These are phyloP conservation scores for Euthynnus affinis DNA, from an alignment of 2,797 vertebrate species.

Conservation along the genomic window DNA sequence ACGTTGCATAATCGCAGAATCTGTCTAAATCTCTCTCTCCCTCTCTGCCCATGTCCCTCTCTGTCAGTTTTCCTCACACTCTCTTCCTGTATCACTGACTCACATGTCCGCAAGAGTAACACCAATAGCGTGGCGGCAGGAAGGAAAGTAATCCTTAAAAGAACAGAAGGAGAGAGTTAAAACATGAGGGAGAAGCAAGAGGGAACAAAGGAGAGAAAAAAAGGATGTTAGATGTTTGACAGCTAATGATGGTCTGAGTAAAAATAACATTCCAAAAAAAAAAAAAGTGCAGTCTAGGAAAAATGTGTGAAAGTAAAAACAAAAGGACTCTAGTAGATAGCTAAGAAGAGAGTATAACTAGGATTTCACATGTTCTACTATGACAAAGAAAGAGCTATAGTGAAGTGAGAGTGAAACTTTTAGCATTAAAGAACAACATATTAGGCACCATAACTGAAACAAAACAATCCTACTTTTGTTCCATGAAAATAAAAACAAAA, in stretches of 20 bases:
- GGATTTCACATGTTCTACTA: background rate
- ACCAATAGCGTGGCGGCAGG: conserved; percentile 20
- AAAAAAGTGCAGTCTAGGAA: background rate
- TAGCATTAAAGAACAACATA: too few species aligned
- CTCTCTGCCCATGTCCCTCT: conserved; percentile 19
- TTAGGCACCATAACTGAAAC: background rate
- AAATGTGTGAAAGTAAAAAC: conserved; percentile 4
- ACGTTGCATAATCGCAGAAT: conserved; percentile 62
- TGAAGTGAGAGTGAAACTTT: background rate
- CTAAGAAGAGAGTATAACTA: background rate
- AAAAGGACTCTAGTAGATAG: background rate
- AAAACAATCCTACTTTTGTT: background rate
- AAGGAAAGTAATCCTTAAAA: conserved; percentile 26
- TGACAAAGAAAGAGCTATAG: too few species aligned
- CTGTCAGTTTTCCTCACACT: conserved; percentile 29
- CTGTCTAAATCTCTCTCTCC: conserved; percentile 32
- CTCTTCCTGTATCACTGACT: conserved; percentile 45
- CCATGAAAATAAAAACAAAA: too few species aligned
- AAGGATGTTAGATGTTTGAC: conserved; percentile 21
- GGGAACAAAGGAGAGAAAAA: background rate
- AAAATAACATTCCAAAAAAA: conserved; percentile 24
- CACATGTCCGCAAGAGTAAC: conserved; percentile 27
- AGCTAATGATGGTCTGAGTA: conserved; percentile 23
- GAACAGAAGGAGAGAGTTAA: conserved; percentile 11
- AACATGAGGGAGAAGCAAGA: background rate